These are phyloP conservation scores for Pica pica DNA, from an alignment of 2,113 vertebrate species.

Conservation along the genomic window DNA sequence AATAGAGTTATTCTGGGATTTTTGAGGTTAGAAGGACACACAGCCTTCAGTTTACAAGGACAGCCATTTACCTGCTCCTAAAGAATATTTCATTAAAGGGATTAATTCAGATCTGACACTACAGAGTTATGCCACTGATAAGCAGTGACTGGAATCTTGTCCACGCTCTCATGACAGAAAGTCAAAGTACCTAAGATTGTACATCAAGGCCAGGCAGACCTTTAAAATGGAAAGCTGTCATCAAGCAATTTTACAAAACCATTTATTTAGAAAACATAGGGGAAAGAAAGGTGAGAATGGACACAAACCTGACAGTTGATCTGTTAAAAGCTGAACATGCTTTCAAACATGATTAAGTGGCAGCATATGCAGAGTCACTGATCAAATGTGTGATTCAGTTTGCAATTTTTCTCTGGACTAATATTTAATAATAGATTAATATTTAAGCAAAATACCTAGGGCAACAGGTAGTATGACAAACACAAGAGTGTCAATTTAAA, in stretches of 20 bases:
- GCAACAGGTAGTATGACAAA: neutral
- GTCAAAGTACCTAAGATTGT: neutral
- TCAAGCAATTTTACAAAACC: neutral
- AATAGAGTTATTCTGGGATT: neutral
- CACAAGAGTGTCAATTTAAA: neutral
- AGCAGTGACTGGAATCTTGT: neutral
- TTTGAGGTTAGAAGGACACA: neutral
- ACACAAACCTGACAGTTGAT: neutral
- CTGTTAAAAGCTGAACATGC: neutral
- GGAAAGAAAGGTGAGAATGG: neutral
- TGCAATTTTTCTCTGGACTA: neutral
- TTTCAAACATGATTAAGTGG: neutral
- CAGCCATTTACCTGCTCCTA: neutral
- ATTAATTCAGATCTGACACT: neutral
- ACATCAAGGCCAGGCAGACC: neutral
- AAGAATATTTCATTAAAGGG: neutral
- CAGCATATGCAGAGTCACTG: neutral
- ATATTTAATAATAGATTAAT: constrained; percentile 4
- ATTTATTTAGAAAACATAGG: neutral
- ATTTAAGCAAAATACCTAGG: neutral
- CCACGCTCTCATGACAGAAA: neutral
- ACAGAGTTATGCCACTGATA: neutral
- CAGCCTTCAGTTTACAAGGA: neutral
- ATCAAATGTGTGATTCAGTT: neutral
- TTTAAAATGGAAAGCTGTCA: neutral